phyloP scores from a whole-genome alignment of 2,797 vertebrate genomes.

The Rhabdophis nuchalis region DNA sequence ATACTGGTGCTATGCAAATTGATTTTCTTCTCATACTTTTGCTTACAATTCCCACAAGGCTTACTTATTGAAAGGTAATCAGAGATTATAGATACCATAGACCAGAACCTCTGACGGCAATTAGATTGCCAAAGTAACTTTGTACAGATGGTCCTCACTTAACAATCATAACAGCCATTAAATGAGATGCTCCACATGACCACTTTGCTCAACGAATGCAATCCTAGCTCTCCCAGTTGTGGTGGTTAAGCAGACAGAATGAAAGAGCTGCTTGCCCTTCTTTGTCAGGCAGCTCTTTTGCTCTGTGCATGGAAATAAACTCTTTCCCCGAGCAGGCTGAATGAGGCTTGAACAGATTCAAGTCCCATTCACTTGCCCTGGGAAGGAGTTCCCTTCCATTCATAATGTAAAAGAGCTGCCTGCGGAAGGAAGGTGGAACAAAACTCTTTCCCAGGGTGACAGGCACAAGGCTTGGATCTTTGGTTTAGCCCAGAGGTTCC shows the following conservation, averaged over 20 bases:
- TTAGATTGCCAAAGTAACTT: background rate
- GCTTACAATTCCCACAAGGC: background rate
- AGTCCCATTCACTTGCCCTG: background rate
- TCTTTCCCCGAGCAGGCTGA: background rate
- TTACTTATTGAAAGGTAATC: background rate
- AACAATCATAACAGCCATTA: background rate
- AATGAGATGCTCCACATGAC: background rate
- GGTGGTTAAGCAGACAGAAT: background rate
- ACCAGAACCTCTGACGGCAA: background rate
- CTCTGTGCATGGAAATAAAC: background rate
- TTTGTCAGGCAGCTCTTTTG: background rate
- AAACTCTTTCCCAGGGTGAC: background rate
- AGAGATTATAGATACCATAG: background rate
- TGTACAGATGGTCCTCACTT: background rate
- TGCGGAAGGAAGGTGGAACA: background rate
- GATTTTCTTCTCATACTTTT: background rate
- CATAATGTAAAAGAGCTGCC: background rate
- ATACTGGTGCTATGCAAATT: background rate
- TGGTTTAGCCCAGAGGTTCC: background rate
- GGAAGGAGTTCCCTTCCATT: background rate
- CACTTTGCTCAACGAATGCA: background rate
- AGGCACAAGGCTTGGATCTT: background rate
- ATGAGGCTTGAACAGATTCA: background rate
- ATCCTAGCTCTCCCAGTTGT: background rate
- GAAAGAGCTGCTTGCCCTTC: background rate